A percentile compares a stretch with the other conserved stretches of the same genome.
Evolutionary conservation across 2,888 invertebrate genomes (phyloP).

Genomic region (Tuta absoluta): DNA sequence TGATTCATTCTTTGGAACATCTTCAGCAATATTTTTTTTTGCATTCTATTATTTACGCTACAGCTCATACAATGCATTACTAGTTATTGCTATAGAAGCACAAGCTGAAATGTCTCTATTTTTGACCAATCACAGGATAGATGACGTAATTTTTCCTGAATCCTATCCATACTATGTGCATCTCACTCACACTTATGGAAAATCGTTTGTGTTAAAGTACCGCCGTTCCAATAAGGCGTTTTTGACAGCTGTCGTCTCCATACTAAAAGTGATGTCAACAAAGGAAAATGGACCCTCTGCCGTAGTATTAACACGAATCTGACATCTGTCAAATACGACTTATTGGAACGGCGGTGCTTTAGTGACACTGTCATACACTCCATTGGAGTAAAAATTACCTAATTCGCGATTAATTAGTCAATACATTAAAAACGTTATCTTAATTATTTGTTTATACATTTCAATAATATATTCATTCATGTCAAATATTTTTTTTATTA

Average conservation of each 20-base stretch:
- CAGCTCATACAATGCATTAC: background rate
- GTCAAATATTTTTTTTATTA: conserved; percentile 6
- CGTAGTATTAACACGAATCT: too few species aligned
- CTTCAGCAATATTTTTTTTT: too few species aligned
- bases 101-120: background rate
- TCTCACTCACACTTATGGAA: background rate
- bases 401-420: conserved; percentile 11
- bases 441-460: background rate
- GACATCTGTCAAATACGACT: too few species aligned
- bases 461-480: background rate
- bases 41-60: too few species aligned
- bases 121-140: background rate
- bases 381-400: conserved; percentile 12
- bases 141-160: background rate
- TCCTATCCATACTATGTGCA: background rate
- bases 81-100: background rate
- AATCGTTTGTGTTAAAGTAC: background rate
- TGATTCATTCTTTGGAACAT: too few species aligned
- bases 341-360: too few species aligned
- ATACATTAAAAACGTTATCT: background rate
- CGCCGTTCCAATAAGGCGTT: too few species aligned
- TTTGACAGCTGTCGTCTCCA: too few species aligned
- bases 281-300: too few species aligned
- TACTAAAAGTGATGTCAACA: too few species aligned
- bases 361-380: conserved; percentile 6